Percentiles rank a stretch among this genome's conserved stretches.
Evolutionary conservation across 2,797 vertebrate genomes (phyloP).

Genomic region (Bradypodion ventrale): DNA sequence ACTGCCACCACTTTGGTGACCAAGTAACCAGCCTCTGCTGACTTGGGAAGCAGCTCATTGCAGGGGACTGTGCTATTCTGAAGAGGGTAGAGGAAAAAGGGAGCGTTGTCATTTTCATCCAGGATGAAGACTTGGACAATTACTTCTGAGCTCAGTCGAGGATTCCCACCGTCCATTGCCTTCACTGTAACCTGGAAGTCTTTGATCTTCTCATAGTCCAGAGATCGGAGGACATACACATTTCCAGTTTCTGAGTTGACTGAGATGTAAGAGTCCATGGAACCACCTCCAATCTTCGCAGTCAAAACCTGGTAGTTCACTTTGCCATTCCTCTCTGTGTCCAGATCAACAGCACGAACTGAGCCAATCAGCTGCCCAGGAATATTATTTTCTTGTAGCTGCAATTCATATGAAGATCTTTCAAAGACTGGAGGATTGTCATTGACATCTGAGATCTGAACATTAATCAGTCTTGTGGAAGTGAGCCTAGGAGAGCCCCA

Average conservation of each 20-base stretch:
- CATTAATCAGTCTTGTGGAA: conserved; percentile 59
- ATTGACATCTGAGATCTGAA: conserved; percentile 79
- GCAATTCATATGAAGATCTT: conserved; percentile 65
- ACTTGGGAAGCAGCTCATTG: conserved; percentile 70
- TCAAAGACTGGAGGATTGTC: conserved; percentile 79
- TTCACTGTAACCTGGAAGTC: conserved; percentile 35
- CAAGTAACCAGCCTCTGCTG: conserved; percentile 71
- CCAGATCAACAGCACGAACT: conserved; percentile 64
- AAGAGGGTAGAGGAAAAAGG: conserved; percentile 76
- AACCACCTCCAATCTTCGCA: not conserved
- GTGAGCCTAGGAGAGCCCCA: conserved; percentile 74
- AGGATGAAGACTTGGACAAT: conserved; percentile 51
- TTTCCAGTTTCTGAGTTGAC: conserved; percentile 44
- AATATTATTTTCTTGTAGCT: conserved; percentile 46
- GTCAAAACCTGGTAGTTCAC: conserved; percentile 42
- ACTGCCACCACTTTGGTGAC: conserved; percentile 58
- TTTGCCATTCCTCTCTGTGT: conserved; percentile 16
- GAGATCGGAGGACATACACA: conserved; percentile 52
- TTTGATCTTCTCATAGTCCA: conserved; percentile 51
- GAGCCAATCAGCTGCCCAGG: conserved; percentile 45
- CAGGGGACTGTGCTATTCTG: conserved; percentile 43
- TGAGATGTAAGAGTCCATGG: conserved; percentile 29
- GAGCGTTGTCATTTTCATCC: conserved; percentile 80
- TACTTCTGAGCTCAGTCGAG: conserved; percentile 45
- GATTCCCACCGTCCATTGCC: conserved; percentile 38